Evolutionary conservation across 2,797 vertebrate species (phyloP), one percentile per base, ranked within the genome.

Genomic region (Ptychadena robeensis): DNA sequence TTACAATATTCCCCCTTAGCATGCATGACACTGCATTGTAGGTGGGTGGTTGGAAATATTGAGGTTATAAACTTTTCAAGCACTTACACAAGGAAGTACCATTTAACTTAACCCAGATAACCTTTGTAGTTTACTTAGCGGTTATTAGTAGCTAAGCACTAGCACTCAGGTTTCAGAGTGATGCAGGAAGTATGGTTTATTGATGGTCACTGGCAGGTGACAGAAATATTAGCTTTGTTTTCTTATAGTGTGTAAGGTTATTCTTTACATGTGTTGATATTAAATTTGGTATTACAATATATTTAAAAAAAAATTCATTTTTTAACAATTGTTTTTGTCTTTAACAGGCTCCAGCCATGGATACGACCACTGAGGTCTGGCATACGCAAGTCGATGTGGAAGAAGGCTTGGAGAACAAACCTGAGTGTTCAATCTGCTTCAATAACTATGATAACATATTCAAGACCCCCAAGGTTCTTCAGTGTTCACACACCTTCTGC

Each of bases 341-440:
- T 85, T 74, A 25, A 22, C 67, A 78, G 83, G 57, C 44, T 73
- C 82, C 34, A 68, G 2, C 79, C 86, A 94, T 95, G 89, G 95
- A 93, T 93, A 87, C 70, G 74, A 72, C 85, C 53, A 86, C 0
- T 0, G 91, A 91, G 34, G 86, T 96, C 14, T 96, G 97, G 96
- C 94, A 93, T 83, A 92, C 90, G 0, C 88, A 80, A 63, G 28
- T 72, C 86, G 88, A 82, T 35, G 66, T 14, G 4, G 77, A 61
- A 31, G 83, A 80, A 31, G 79, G 70, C 1, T 12, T 32, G 40
- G 83, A 85, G 0, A 92, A 93, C 0, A 95, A 95, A 0, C 93
- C 95, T 0, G 97, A 99, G 85, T 99, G 98, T 86, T 96, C 96
- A 89, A 98, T 99, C 89, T 99, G 98, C 93, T 99, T 95, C 93